These are phyloP conservation scores for Grammomys dolichurus DNA, from an alignment of 2,113 vertebrate species.

Conservation along the genomic window DNA sequence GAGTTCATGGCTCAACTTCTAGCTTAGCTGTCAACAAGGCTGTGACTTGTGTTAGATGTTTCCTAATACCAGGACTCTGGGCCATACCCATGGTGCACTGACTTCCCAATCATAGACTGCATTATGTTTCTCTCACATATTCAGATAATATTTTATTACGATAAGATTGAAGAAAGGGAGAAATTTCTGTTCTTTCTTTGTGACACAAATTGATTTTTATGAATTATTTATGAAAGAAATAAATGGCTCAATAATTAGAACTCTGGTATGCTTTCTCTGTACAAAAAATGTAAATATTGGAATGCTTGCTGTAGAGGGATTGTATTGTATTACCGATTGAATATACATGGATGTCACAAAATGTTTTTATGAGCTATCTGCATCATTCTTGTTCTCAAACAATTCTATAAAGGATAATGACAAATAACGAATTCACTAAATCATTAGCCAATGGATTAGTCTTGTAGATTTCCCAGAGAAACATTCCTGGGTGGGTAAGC, in stretches of 20 bases:
- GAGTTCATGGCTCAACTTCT: neutral
- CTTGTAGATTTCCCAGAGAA: neutral
- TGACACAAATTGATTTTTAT: slow-evolving; percentile 36
- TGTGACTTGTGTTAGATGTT: neutral
- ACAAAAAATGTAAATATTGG: neutral
- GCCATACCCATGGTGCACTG: neutral
- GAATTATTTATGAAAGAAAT: slow-evolving; percentile 31
- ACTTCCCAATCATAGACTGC: neutral
- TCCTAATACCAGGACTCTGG: neutral
- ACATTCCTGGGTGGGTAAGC: slow-evolving; percentile 32
- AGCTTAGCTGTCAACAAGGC: neutral
- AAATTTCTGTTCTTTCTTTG: neutral
- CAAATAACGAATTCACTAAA: neutral
- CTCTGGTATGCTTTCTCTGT: neutral
- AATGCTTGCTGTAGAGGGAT: neutral
- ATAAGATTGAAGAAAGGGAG: neutral
- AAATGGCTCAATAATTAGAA: slow-evolving; percentile 14
- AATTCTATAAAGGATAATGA: neutral
- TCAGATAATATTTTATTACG: slow-evolving; percentile 21
- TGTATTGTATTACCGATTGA: neutral
- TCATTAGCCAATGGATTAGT: neutral
- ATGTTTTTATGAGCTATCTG: neutral
- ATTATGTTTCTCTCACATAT: slow-evolving; percentile 27
- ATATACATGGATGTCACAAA: neutral
- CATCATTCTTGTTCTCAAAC: neutral